Percentiles rank a stretch among this genome's conserved stretches.
These are phyloP conservation scores for Uria lomvia DNA, from an alignment of 2,113 vertebrate species.

Conservation along the genomic window DNA sequence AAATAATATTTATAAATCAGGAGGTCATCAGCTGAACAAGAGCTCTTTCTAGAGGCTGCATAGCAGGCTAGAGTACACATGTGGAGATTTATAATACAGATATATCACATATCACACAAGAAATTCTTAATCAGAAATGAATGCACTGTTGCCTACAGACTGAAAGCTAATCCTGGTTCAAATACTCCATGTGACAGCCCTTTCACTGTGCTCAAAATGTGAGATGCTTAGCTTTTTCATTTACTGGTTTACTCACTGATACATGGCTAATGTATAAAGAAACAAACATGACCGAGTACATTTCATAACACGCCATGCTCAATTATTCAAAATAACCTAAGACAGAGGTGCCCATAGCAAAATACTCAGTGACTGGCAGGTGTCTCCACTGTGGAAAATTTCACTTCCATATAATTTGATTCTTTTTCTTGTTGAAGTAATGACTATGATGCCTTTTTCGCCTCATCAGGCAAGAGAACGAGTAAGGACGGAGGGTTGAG, in stretches of 20 bases:
- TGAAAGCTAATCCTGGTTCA: not conserved
- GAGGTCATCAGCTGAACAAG: not conserved
- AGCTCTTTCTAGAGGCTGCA: not conserved
- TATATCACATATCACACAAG: not conserved
- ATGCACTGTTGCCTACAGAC: not conserved
- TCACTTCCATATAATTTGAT: not conserved
- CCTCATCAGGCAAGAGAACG: not conserved
- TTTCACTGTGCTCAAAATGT: not conserved
- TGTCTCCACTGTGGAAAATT: not conserved
- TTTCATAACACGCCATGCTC: not conserved
- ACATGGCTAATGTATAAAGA: constrained; percentile 10
- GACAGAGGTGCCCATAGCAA: not conserved
- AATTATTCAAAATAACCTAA: not conserved
- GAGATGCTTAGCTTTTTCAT: not conserved
- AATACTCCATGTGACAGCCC: not conserved
- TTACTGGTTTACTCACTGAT: not conserved
- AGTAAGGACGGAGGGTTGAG: not conserved
- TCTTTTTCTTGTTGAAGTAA: not conserved
- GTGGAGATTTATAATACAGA: not conserved
- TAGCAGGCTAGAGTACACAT: not conserved
- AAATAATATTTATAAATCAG: not conserved
- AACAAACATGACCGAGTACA: not conserved
- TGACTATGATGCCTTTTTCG: not conserved
- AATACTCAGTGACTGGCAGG: not conserved
- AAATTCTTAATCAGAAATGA: not conserved